A percentile compares a stretch with the other conserved stretches of the same genome.
Conservation (phyloP, 1,140 invertebrate genomes). For the Eupeodes corollae region DNA sequence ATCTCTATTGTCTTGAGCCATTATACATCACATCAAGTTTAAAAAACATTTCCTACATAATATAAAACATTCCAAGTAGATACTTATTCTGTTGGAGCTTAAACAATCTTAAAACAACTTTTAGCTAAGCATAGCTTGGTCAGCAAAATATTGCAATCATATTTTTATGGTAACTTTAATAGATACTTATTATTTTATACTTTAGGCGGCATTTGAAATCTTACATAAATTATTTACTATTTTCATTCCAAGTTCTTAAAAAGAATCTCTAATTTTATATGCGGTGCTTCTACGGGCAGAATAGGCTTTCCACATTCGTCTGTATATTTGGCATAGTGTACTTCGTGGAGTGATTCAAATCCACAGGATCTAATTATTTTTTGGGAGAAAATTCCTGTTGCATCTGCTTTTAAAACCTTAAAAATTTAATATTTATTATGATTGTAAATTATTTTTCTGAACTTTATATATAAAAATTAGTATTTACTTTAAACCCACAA, state of each 20-base stretch:
- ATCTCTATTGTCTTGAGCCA: too few species aligned
- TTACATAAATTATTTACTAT: neutral
- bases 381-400: conserved; percentile 65
- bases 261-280: conserved; percentile 52
- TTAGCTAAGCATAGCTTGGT: too few species aligned
- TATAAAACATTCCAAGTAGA: too few species aligned
- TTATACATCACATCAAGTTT: too few species aligned
- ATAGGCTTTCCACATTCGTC: conserved; percentile 45
- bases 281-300: conserved; percentile 44
- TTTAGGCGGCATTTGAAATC: neutral
- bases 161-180: too few species aligned
- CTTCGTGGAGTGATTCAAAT: conserved; percentile 48
- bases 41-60: too few species aligned
- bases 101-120: too few species aligned
- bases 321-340: conserved; percentile 54
- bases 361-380: conserved; percentile 56
- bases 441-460: neutral
- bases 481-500: conserved; percentile 53
- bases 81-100: too few species aligned
- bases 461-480: neutral
- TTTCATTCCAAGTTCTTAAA: conserved; percentile 16
- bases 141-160: too few species aligned
- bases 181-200: too few species aligned
- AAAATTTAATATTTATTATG: conserved; percentile 1
- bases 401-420: conserved; percentile 64